Evolutionary conservation across 2,797 vertebrate species (phyloP).

Genomic region (Anguilla megastoma): DNA sequence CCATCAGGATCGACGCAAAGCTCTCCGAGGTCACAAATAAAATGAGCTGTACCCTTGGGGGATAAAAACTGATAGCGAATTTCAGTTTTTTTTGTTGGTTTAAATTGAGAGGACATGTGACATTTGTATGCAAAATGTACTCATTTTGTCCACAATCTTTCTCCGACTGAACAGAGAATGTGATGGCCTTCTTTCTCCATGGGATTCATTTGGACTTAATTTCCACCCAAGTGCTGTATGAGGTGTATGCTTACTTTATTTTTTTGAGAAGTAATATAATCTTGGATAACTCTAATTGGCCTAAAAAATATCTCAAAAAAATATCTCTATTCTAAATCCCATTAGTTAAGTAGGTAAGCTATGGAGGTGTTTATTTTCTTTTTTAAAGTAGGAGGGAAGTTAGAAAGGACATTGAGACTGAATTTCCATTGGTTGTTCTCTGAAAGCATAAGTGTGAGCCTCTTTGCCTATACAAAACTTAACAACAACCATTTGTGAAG

Average conservation of each 20-base stretch:
- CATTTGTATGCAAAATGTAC: neutral
- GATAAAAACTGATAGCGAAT: neutral
- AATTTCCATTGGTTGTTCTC: neutral
- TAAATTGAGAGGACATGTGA: neutral
- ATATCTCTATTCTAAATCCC: neutral
- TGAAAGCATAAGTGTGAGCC: neutral
- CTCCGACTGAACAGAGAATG: neutral
- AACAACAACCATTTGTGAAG: neutral
- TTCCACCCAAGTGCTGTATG: neutral
- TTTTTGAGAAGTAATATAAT: neutral
- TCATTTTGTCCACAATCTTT: neutral
- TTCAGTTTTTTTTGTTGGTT: neutral
- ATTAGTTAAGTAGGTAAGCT: neutral
- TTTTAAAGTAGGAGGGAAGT: neutral
- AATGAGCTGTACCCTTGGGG: neutral
- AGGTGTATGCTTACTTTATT: neutral
- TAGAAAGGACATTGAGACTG: neutral
- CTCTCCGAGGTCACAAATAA: neutral
- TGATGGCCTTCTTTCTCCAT: neutral
- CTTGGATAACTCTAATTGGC: neutral
- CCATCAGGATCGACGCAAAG: slow-evolving; percentile 14
- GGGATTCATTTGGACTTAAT: neutral
- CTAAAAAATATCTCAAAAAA: neutral
- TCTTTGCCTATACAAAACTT: neutral
- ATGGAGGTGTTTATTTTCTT: neutral